These are phyloP conservation scores for Eupithecia dodoneata DNA, from an alignment of 2,888 invertebrate species.

Conservation along the genomic window DNA sequence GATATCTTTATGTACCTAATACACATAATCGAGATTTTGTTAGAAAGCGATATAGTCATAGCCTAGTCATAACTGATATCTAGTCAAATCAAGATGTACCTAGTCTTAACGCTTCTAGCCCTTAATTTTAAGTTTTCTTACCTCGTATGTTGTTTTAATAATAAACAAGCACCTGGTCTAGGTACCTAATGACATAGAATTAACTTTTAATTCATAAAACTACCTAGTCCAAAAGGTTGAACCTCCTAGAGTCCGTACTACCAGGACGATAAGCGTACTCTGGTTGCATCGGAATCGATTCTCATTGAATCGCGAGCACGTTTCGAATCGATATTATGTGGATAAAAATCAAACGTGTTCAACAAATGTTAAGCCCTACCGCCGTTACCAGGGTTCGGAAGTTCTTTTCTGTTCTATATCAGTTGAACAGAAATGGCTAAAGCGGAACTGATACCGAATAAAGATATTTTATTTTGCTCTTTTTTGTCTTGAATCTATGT, in stretches of 20 bases:
- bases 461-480: not conserved
- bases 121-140: too few relatives aligned
- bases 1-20: too few relatives aligned
- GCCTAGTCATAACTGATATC: too few relatives aligned
- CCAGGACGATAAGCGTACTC: constrained; percentile 32
- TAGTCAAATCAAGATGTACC: too few relatives aligned
- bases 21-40: too few relatives aligned
- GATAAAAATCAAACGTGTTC: constrained; percentile 35
- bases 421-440: not conserved
- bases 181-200: too few relatives aligned
- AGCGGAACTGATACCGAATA: not conserved
- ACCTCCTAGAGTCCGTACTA: not conserved
- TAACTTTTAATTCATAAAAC: too few relatives aligned
- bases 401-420: too few relatives aligned
- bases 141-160: too few relatives aligned
- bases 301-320: constrained; percentile 33
- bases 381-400: not conserved
- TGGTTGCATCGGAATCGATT: constrained; percentile 39
- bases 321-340: constrained; percentile 22
- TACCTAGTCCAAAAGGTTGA: constrained; percentile 12
- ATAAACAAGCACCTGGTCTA: too few relatives aligned
- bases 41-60: too few relatives aligned
- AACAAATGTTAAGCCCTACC: constrained; percentile 9
- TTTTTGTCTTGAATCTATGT: not conserved
- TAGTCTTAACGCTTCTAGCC: too few relatives aligned